These are phyloP conservation scores for Phlogophora meticulosa DNA, from an alignment of 2,888 invertebrate species.

Conservation along the genomic window DNA sequence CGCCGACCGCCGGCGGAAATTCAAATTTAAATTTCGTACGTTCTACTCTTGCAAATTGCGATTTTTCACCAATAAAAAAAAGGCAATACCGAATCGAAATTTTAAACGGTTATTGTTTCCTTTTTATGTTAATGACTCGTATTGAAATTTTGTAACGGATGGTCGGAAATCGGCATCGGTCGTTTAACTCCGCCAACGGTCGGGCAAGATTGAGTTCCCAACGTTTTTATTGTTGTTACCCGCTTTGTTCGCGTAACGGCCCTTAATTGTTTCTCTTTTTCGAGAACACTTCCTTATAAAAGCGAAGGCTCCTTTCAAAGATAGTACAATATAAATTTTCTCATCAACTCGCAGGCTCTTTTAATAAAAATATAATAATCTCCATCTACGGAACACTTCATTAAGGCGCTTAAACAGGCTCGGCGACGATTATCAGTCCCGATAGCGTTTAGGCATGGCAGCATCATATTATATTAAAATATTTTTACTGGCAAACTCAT, in stretches of 20 bases:
- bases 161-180: conserved; percentile 74
- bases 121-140: conserved; percentile 90
- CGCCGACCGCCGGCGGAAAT: conserved; percentile 82
- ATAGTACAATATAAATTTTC: conserved; percentile 76
- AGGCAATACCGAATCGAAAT: conserved; percentile 84
- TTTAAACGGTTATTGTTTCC: conserved; percentile 90
- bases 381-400: conserved; percentile 83
- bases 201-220: conserved; percentile 83
- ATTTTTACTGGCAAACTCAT: conserved; percentile 76
- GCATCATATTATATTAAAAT: conserved; percentile 84
- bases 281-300: conserved; percentile 64
- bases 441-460: conserved; percentile 83
- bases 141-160: conserved; percentile 86
- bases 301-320: conserved; percentile 61
- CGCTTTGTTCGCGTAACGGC: conserved; percentile 78
- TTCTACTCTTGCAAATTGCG: conserved; percentile 84
- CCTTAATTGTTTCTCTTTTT: conserved; percentile 82
- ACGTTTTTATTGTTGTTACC: conserved; percentile 84
- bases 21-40: conserved; percentile 86
- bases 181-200: conserved; percentile 78
- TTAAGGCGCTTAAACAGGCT: conserved; percentile 85
- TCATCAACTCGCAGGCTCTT: conserved; percentile 77
- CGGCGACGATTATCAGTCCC: conserved; percentile 83
- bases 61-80: conserved; percentile 87
- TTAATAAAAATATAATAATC: conserved; percentile 86